Base-by-base conservation (phyloP, 1,140 invertebrate species). In the Aplysia californica region DNA sequence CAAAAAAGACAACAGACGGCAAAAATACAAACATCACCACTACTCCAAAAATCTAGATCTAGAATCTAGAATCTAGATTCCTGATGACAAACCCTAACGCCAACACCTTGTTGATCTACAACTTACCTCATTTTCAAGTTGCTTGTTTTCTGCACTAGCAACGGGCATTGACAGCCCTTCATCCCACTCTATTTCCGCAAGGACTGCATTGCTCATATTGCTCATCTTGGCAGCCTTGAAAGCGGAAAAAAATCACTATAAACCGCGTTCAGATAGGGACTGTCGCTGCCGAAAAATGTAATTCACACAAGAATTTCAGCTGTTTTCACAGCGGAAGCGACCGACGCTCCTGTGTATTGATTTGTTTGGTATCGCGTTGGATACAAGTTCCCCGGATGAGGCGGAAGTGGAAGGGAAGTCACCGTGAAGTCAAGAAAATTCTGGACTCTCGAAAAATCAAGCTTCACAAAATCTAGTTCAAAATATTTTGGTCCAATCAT, bases 151-250 rank as follows among this genome's bases (percentile, higher is more conserved):
- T 61, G 80, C 79, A 80, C 89, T 90, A n/a, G 89, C 89, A 6
- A 90, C 88, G 21, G 89, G 89, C 83, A 90, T 87, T 35, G 87
- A 85, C 50, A 90, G 79, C 18, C 89, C 88, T 82, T 90, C 88
- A 75, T 90, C 89, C 87, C 87, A 88, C 79, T 87, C 86, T 80
- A 88, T 79, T 76, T 87, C 86, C 41, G 80, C 84, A 36, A 88
- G 77, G 58, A 88, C 83, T 69, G 70, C 82, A 31, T 79, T 80
- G 64, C 69, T 84, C 31, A 78, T 80, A 44, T 68, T 73, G 78
- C 80, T 86, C 82, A 85, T 86, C 76, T 80, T 84, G 33, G 74
- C 23, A 58, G 26, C 59, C 73, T 50, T 67, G 41, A 65, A 44
- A n/a, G 65, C 26, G 36, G 5, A 44, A 39, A 29, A 41, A 26